These are phyloP conservation scores for Steatornis caripensis DNA, from an alignment of 2,113 vertebrate species.

Conservation along the genomic window DNA sequence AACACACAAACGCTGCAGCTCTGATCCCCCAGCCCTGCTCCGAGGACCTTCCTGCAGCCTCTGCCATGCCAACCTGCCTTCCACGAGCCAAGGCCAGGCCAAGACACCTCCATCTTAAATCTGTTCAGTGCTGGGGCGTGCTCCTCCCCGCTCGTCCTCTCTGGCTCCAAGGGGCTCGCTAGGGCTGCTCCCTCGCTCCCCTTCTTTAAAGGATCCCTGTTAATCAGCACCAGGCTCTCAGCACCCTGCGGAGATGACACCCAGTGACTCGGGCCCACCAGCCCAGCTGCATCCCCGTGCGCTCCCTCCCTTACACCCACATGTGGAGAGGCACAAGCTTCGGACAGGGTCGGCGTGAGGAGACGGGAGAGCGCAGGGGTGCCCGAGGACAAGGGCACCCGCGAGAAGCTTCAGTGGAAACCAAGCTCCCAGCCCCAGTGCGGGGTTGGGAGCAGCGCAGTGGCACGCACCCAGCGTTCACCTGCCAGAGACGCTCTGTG, in stretches of 20 bases:
- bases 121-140: not conserved
- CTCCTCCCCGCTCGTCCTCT: not conserved
- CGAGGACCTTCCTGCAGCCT: not conserved
- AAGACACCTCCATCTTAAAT: not conserved
- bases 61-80: not conserved
- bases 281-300: not conserved
- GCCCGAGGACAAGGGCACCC: not conserved
- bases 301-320: not conserved
- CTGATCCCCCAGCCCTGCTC: not conserved
- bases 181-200: not conserved
- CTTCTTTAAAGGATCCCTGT: not conserved
- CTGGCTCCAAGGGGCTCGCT: not conserved
- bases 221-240: not conserved
- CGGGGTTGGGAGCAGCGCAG: accelerated
- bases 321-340: accelerated
- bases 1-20: not conserved
- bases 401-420: accelerated
- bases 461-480: accelerated
- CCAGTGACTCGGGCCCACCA: constrained; percentile 31
- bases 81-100: not conserved
- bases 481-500: accelerated
- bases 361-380: not conserved
- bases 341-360: accelerated
- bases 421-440: accelerated
- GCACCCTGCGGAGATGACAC: not conserved